A percentile compares a stretch with the other conserved stretches of the same genome.
Conservation (phyloP, 92 coral and sea anemone species). For the Phymanthus crucifer region DNA sequence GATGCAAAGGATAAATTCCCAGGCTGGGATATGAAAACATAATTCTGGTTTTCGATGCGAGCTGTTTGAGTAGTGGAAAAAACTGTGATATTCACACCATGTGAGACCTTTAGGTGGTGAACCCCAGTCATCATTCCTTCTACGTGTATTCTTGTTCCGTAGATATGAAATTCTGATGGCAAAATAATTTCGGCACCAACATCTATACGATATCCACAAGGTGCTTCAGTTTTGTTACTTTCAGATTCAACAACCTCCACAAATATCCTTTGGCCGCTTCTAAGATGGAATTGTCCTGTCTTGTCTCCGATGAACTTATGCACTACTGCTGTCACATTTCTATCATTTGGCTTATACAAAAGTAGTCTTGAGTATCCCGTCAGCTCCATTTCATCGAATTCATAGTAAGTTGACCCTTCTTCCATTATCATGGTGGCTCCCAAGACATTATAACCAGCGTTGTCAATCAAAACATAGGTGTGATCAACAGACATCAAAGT, state of each 20-base stretch:
- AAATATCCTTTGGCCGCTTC: slow-evolving; percentile 67
- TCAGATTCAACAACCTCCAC: slow-evolving; percentile 92
- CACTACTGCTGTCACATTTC: slow-evolving; percentile 65
- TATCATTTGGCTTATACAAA: slow-evolving; percentile 80
- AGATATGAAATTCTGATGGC: slow-evolving; percentile 90
- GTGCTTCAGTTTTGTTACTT: slow-evolving; percentile 90
- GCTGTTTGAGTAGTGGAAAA: slow-evolving; percentile 92
- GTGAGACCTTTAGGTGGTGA: slow-evolving; percentile 72
- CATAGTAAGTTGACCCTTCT: slow-evolving; percentile 75
- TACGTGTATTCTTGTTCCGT: slow-evolving; percentile 84
- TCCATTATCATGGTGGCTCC: slow-evolving; percentile 96
- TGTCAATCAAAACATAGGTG: slow-evolving; percentile 89
- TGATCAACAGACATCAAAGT: slow-evolving; percentile 91
- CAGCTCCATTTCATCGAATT: slow-evolving; percentile 96
- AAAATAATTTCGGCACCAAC: slow-evolving; percentile 84
- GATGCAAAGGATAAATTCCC: slow-evolving; percentile 93
- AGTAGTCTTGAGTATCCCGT: slow-evolving; percentile 84
- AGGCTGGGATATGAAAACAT: slow-evolving; percentile 76
- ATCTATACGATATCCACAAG: slow-evolving; percentile 87
- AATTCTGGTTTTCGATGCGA: slow-evolving; percentile 71
- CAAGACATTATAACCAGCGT: slow-evolving; percentile 81
- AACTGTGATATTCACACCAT: slow-evolving; percentile 74
- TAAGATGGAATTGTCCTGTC: slow-evolving; percentile 92
- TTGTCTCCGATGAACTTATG: slow-evolving; percentile 93
- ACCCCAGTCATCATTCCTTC: slow-evolving; percentile 93